Conservation (phyloP, 2,888 invertebrate species). For the Dugesia japonica region DNA sequence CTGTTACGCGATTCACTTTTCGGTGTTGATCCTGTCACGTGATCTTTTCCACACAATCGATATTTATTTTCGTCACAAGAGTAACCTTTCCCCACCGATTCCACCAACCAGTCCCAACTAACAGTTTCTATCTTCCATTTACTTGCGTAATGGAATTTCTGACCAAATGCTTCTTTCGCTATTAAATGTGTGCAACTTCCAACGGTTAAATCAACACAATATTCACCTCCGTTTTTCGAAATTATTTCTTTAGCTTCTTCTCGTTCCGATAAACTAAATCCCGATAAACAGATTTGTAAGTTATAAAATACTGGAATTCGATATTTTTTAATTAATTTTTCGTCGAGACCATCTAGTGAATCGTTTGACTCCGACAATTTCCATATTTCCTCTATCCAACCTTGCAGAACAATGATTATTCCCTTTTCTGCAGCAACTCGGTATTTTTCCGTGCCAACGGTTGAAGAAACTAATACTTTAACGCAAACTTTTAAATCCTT, state of each 20-base stretch:
- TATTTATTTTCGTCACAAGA: constrained; percentile 29
- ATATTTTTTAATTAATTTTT: constrained; percentile 6
- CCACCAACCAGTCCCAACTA: constrained; percentile 61
- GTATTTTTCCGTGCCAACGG: constrained; percentile 48
- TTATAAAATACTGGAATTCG: constrained; percentile 28
- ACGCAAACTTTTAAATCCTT: constrained; percentile 29
- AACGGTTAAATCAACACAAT: constrained; percentile 51
- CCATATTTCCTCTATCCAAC: constrained; percentile 56
- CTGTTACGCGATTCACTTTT: neutral
- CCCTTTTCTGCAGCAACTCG: constrained; percentile 56
- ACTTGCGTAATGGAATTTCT: constrained; percentile 57
- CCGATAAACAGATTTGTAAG: constrained; percentile 23
- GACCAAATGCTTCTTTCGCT: constrained; percentile 46
- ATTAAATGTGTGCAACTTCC: constrained; percentile 51
- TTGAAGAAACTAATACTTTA: constrained; percentile 27
- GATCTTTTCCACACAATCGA: neutral
- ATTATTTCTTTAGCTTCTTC: constrained; percentile 51
- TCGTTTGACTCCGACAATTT: constrained; percentile 24
- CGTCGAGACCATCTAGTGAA: constrained; percentile 22
- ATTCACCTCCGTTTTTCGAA: constrained; percentile 57
- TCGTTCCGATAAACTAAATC: neutral
- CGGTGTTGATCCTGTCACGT: no score
- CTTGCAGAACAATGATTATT: constrained; percentile 60
- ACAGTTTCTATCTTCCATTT: constrained; percentile 58
- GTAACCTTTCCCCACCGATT: constrained; percentile 53